phyloP scores from a whole-genome alignment of 2,113 vertebrate genomes.

The Cebidichthys violaceus region DNA sequence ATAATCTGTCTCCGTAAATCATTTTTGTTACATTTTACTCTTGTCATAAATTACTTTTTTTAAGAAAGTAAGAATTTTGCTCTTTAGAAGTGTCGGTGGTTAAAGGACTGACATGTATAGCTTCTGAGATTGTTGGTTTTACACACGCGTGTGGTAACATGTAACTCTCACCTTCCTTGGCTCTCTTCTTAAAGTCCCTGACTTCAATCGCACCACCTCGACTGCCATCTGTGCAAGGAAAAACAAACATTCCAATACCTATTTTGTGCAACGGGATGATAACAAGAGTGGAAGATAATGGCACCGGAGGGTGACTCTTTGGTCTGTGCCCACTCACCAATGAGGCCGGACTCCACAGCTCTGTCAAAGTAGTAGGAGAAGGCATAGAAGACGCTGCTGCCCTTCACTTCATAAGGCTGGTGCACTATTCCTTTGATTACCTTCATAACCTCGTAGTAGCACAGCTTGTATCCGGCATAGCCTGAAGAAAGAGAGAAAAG shows the following conservation, averaged over 20 bases:
- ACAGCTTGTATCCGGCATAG: conserved; percentile 91
- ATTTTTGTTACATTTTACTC: conserved; percentile 41
- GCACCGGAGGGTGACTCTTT: conserved; percentile 24
- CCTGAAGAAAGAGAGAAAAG: conserved; percentile 77
- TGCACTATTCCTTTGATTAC: conserved; percentile 93
- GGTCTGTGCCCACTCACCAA: conserved; percentile 85
- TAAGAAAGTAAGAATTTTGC: conserved; percentile 40
- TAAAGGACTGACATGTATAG: conserved; percentile 64
- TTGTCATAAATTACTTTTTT: conserved; percentile 40
- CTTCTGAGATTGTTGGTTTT: conserved; percentile 66
- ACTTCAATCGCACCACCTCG: conserved; percentile 93
- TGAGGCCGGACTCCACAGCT: conserved; percentile 91
- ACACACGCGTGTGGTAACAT: conserved; percentile 43
- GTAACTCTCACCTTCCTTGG: conserved; percentile 91
- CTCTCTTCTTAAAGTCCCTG: conserved; percentile 94
- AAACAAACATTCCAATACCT: conserved; percentile 50
- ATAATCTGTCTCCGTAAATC: conserved; percentile 12
- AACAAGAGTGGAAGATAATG: conserved; percentile 42
- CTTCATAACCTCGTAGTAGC: conserved; percentile 92
- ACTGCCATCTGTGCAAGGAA: conserved; percentile 86
- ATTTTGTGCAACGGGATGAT: conserved; percentile 45
- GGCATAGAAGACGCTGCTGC: conserved; percentile 92
- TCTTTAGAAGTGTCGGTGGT: conserved; percentile 46
- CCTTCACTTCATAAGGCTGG: conserved; percentile 92
- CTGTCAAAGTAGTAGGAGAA: conserved; percentile 98